These are phyloP conservation scores for Drymodes brunneopygia DNA, from an alignment of 2,113 vertebrate species.

Conservation along the genomic window DNA sequence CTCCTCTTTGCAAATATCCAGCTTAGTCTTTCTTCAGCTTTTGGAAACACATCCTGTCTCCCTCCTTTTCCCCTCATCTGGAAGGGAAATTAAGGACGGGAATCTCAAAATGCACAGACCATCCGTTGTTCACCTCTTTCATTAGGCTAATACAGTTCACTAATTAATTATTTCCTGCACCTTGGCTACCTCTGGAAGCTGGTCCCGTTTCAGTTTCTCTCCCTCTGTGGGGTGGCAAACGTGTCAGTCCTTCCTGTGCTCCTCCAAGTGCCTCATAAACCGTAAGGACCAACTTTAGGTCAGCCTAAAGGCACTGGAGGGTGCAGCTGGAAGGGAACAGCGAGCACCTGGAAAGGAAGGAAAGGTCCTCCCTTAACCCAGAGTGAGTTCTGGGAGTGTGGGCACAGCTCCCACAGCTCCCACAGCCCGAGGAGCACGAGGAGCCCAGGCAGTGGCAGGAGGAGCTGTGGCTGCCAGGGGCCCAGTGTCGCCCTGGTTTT, in stretches of 20 bases:
- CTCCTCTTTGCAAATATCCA: background rate
- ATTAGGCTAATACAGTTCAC: background rate
- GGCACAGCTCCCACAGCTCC: accelerated
- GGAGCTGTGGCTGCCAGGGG: background rate
- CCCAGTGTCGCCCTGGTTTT: too few relatives aligned
- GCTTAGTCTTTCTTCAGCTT: background rate
- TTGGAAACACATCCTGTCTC: accelerated
- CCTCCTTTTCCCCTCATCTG: background rate
- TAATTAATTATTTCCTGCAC: background rate
- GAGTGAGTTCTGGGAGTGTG: accelerated
- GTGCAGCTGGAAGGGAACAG: background rate
- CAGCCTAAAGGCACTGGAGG: background rate
- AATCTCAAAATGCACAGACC: background rate
- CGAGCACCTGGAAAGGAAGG: background rate
- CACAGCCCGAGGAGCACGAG: background rate
- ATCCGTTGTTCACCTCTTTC: accelerated
- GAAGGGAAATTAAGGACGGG: background rate
- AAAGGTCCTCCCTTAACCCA: background rate
- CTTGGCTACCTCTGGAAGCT: background rate
- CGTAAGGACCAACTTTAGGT: background rate
- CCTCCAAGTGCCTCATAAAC: background rate
- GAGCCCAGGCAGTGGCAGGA: background rate
- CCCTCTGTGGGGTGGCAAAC: background rate
- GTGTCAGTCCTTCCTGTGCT: background rate
- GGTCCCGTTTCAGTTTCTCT: background rate